Evolutionary conservation across 2,113 vertebrate genomes (phyloP).

Genomic region (Cinclus cinclus): DNA sequence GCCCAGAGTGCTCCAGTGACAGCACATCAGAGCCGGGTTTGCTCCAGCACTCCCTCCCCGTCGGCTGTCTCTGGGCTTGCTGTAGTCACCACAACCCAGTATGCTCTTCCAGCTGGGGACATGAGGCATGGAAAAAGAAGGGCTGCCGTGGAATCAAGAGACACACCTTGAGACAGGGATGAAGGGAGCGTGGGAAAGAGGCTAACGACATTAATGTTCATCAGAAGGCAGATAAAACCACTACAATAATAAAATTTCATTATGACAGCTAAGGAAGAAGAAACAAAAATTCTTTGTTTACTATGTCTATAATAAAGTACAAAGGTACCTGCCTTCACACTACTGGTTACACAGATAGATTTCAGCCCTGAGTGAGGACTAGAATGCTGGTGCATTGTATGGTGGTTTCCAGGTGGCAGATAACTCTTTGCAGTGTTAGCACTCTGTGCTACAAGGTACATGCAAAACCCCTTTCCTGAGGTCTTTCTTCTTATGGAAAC

Average conservation of each 20-base stretch:
- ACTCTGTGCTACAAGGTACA: not conserved
- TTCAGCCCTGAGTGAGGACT: not conserved
- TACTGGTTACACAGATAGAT: constrained; percentile 16
- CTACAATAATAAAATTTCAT: constrained; percentile 49
- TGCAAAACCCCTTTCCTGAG: not conserved
- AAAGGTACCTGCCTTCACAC: constrained; percentile 41
- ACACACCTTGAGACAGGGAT: not conserved
- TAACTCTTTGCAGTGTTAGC: not conserved
- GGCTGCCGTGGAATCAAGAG: not conserved
- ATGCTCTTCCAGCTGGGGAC: not conserved
- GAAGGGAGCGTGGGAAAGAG: constrained; percentile 46
- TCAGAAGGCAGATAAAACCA: constrained; percentile 56
- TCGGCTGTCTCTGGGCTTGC: rapidly evolving
- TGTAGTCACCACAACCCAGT: rapidly evolving
- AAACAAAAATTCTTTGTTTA: constrained; percentile 38
- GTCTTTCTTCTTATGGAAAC: not conserved
- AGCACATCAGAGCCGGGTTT: rapidly evolving
- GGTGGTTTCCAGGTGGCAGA: not conserved
- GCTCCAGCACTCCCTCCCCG: rapidly evolving
- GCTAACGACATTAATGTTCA: constrained; percentile 36
- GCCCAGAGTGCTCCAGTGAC: rapidly evolving
- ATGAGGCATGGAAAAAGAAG: rapidly evolving
- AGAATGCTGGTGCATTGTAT: not conserved
- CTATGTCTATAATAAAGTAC: constrained; percentile 32
- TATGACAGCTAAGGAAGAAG: constrained; percentile 32